Conservation (phyloP, 2,113 vertebrate species). For the Atlantisia rogersi region DNA sequence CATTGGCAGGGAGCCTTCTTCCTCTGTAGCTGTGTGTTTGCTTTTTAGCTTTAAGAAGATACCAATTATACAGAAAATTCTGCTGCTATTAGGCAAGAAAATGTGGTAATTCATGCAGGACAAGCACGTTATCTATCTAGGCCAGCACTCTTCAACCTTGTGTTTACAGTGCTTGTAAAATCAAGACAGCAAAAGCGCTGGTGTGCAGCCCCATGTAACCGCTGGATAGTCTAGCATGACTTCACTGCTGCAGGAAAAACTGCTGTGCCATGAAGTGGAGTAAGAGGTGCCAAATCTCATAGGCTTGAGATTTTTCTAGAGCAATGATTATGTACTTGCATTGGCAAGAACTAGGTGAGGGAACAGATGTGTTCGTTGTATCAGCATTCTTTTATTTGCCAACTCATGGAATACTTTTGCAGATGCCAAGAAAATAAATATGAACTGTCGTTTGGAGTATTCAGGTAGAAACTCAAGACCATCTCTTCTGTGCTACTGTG, state of each 20-base stretch:
- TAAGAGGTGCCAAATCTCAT: constrained; percentile 5
- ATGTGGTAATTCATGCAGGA: neutral
- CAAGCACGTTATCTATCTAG: neutral
- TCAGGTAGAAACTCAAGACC: neutral
- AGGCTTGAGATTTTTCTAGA: constrained; percentile 40
- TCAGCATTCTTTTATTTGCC: neutral
- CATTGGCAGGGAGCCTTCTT: neutral
- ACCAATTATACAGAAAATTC: neutral
- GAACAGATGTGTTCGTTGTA: neutral
- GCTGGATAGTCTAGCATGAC: neutral
- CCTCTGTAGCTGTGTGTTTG: neutral
- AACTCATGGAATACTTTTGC: neutral
- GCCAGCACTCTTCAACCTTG: neutral
- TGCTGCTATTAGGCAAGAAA: neutral
- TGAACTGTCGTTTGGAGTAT: neutral
- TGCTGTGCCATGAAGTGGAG: neutral
- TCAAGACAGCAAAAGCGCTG: neutral
- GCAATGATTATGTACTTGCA: constrained; percentile 3
- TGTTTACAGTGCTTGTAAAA: neutral
- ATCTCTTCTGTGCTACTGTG: neutral
- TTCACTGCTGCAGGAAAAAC: neutral
- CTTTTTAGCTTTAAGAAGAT: neutral
- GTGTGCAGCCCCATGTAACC: neutral
- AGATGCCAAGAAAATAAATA: constrained; percentile 24
- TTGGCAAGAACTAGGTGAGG: constrained; percentile 26